Base-by-base conservation (phyloP, 1,140 invertebrate species). In the Paraescarpia echinospica region DNA sequence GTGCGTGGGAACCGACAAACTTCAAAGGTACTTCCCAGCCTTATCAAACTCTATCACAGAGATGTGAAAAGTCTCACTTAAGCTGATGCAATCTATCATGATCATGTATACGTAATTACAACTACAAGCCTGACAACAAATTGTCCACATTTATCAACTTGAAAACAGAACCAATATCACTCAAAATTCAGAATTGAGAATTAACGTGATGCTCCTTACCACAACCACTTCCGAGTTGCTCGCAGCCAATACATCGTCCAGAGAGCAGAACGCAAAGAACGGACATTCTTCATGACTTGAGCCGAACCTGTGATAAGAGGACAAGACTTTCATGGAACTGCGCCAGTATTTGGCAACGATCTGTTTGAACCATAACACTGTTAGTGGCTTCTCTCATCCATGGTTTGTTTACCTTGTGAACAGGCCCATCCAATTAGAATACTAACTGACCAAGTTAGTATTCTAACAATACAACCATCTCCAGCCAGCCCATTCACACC, bases 141-240 rank as follows among this genome's bases (percentile, higher is more conserved):
- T 31, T 27, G 14, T 18, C 27, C 27, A 31, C 4, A 31, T 77
- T 18, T 77, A 2, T 77, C 59, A 41, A 41, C 59, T 18, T 4
- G 59, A 2, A 77, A 77, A 77, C 59, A 77, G 8, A 77, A 77
- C 9, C 59, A 77, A 4, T 18, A 77, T 77, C 0, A 77, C 59
- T 77, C 59, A 22, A 77, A 27, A 27, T 77, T 77, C 41, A 27
- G 2, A 18, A 31, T 4, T 77, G 59, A 77, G 59, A 77, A 77
- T 77, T n/a, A n/a, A 77, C 27, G 22, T 5, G 4, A 77, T 92
- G 34, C 34, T 77, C 27, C 59, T 92, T 88, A 59, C 35, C 51
- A 92, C 88, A n/a, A 92, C 90, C 12, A 77, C 35, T 31, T 91
- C 90, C 18, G 51, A 91, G 41, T 77, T 35, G 89, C 90, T 48